These are phyloP conservation scores for Apteryx mantelli DNA, from an alignment of 2,113 vertebrate species.

Conservation along the genomic window DNA sequence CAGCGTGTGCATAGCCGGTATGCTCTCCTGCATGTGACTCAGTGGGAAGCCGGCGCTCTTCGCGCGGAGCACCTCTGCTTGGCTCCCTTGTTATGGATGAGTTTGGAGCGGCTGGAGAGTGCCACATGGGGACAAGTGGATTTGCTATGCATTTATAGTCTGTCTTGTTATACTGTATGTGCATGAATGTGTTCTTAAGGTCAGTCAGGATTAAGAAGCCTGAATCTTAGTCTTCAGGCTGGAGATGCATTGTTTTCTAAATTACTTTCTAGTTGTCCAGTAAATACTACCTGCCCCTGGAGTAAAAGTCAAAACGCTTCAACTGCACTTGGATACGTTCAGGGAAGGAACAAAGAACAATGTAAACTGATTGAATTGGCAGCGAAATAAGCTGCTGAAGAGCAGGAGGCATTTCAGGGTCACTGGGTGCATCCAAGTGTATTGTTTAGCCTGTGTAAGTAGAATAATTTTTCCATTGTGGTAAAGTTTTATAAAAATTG, in stretches of 20 bases:
- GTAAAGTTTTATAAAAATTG: neutral
- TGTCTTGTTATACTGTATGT: neutral
- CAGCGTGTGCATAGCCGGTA: neutral
- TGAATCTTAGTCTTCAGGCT: neutral
- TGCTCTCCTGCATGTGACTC: neutral
- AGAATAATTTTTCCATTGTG: neutral
- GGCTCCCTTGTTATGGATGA: neutral
- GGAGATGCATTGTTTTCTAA: neutral
- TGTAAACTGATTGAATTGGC: neutral
- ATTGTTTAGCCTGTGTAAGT: neutral
- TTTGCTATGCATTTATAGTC: rapidly evolving
- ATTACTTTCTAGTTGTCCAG: neutral
- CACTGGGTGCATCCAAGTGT: neutral
- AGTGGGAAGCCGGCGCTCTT: rapidly evolving
- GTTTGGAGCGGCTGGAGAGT: neutral
- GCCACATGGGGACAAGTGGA: rapidly evolving
- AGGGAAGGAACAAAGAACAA: neutral
- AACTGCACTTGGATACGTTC: neutral
- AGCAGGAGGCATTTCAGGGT: neutral
- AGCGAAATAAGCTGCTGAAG: neutral
- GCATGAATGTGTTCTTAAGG: neutral
- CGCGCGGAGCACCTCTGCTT: neutral
- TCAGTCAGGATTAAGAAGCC: neutral
- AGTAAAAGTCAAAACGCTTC: neutral
- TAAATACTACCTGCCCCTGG: neutral